Evolutionary conservation across 2,797 vertebrate species (phyloP).

Genomic region (Hippopotamyrus pictus): DNA sequence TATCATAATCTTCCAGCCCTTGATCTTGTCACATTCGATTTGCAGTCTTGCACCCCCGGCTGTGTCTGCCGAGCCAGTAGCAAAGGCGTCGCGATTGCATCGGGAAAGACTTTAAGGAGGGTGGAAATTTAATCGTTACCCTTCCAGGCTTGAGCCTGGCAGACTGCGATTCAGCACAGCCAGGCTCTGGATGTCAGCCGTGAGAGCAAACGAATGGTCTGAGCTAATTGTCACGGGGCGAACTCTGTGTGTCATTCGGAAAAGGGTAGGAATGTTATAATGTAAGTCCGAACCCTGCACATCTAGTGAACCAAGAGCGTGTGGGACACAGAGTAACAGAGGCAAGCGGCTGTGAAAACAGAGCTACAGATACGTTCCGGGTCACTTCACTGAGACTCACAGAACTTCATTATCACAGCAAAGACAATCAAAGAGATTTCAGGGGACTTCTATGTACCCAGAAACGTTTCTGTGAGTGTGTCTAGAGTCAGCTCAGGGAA

Average conservation of each 20-base stretch:
- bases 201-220: not conserved
- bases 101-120: not conserved
- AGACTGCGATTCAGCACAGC: not conserved
- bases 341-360: not conserved
- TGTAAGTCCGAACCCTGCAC: not conserved
- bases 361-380: not conserved
- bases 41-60: not conserved
- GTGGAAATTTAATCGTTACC: not conserved
- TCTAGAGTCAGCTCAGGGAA: not conserved
- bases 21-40: constrained; percentile 15
- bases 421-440: not conserved
- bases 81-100: not conserved
- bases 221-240: not conserved
- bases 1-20: not conserved
- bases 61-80: not conserved
- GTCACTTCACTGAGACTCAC: not conserved
- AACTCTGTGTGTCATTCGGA: not conserved
- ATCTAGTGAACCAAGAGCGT: not conserved
- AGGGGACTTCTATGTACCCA: not conserved
- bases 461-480: not conserved
- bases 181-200: not conserved
- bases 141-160: not conserved
- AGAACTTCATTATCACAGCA: not conserved
- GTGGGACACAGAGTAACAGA: not conserved
- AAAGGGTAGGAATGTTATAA: not conserved